Base-by-base conservation (phyloP, 2,888 invertebrate species). In the Vannuccia rotundouncinata region DNA sequence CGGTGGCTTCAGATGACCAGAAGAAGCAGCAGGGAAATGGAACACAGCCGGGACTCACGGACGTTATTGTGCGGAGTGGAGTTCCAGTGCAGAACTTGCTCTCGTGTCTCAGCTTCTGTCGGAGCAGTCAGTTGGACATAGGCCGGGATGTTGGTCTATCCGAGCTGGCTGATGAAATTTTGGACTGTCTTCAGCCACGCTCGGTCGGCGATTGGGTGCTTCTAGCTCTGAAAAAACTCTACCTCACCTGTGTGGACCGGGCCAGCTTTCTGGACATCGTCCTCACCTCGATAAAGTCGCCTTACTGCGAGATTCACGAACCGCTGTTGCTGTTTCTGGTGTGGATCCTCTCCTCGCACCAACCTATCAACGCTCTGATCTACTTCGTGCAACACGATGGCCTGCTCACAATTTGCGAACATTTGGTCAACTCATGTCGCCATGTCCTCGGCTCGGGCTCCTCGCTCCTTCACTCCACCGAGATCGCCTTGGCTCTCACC, bases 191-290 rank as follows among this genome's bases (percentile, higher is more conserved):
- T 10, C 29, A 31, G 29, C 30, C 80, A 25, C n/a, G 74, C 59
- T 22, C 28, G 28, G 1, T 81, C 59, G 28, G 79, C 1, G 25
- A 78, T 10, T 79, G 78, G 79, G 31, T 28, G 0, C 79, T 79
- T 22, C 22, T 78, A 1, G 17, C 28, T 13, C 59, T 77, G 27
- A 59, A 77, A 76, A 59, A 59, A 77, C 31, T 78, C 1, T 77
- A 59, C 45, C 27, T 45, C 28, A 25, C 1, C 45, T 59, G 45
- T 74, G 27, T 27, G 28, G 1, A 29, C 10, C n/a, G 60, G 10
- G n/a, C n/a, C 0, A 13, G n/a, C n/a, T 77, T 1, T 66, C 77
- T 77, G 1, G 77, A 77, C 5, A 27, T 27, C 1, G 31, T 77
- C 22, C 17, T 29, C 45, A 0, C 31, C 28, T 77, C 60, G 1